Evolutionary conservation across 1,140 invertebrate genomes (phyloP), one percentile per base, ranked within the genome.

Genomic region (Zaprionus vittiger): DNA sequence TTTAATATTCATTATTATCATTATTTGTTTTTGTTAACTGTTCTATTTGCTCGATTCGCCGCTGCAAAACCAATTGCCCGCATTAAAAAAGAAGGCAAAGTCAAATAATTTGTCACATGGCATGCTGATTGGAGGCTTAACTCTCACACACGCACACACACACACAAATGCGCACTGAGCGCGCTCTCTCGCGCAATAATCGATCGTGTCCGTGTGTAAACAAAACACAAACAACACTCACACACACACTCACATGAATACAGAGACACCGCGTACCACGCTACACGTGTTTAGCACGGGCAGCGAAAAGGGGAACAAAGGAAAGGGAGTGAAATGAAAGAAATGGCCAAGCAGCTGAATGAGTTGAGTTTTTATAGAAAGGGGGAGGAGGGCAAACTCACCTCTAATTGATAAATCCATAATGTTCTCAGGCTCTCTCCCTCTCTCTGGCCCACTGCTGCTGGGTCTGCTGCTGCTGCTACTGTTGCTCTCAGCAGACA

Each of bases 21-120:
- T 59, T 77, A 44, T 70, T 76, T 75, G 77, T 68, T 73, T 70
- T 76, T 75, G 77, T 68, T 72, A 67, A 62, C 83, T 61, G 54
- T 55, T 52, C 47, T 89, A 71, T 83, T 84, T 89, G 66, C 37
- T 65, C 17, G 71, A 68, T 73, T 66, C 57, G 59, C 77, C 44
- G 41, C 31, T 15, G 61, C 62, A 61, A 61, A 72, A 71, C 26
- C 60, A 76, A 71, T 65, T 71, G 49, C 56, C 76, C 80, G 77
- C 64, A 61, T 24, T 57, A 56, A 69, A 49, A 73, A 77, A 49
- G 38, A 73, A 67, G 72, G 52, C 55, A 72, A 82, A 86, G 73
- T 89, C 74, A 89, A 89, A 84, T 87, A 86, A 89, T 79, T 73
- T 87, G 84, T 87, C 84, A 87, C 84, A 89, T 87, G 84, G 70